Evolutionary conservation across 2,888 invertebrate species (phyloP).

Genomic region (Ichneumoninae sp.): DNA sequence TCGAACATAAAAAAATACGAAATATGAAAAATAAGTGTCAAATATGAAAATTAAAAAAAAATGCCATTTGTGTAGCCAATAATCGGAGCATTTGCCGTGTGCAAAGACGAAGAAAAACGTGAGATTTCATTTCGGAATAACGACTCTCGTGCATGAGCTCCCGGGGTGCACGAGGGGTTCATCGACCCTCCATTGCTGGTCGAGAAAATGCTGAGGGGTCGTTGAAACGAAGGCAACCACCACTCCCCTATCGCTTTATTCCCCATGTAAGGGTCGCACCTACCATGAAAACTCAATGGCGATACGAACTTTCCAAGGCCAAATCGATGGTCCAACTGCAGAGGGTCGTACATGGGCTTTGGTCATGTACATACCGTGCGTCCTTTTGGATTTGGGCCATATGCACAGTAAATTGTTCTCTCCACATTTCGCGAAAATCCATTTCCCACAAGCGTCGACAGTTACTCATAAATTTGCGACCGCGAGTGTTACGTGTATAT

Average conservation of each 20-base stretch:
- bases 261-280: slow-evolving; percentile 64
- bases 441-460: background rate
- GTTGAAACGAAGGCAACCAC: slow-evolving; percentile 65
- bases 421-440: background rate
- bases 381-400: background rate
- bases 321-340: slow-evolving; percentile 11
- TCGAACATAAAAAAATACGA: no score
- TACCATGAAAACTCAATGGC: slow-evolving; percentile 68
- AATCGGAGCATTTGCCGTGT: background rate
- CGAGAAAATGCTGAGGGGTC: slow-evolving; percentile 70
- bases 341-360: background rate
- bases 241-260: slow-evolving; percentile 52
- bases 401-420: background rate
- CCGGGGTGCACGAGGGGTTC: slow-evolving; percentile 66
- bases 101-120: slow-evolving; percentile 27
- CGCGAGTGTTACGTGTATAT: no score
- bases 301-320: slow-evolving; percentile 64
- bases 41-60: background rate
- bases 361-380: background rate
- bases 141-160: slow-evolving; percentile 57
- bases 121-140: slow-evolving; percentile 62
- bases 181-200: slow-evolving; percentile 69
- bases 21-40: background rate
- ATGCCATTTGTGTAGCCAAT: background rate
- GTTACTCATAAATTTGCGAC: background rate